Conservation (phyloP, 2,888 invertebrate genomes). For the Baronia brevicornis region DNA sequence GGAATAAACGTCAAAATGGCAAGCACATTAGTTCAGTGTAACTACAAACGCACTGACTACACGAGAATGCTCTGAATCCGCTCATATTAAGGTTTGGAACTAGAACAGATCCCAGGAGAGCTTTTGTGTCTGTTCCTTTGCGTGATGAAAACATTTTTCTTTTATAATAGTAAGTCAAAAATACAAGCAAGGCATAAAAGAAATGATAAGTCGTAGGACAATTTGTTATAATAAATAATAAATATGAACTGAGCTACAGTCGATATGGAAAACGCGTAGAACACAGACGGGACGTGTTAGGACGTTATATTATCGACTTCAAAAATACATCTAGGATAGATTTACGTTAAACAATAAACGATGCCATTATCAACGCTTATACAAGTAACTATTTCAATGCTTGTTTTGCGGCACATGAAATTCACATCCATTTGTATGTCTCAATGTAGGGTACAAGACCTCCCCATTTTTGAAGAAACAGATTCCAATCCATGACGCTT, state of each 20-base stretch:
- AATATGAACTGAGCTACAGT: no score
- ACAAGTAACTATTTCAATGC: slow-evolving; percentile 1
- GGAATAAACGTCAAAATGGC: slow-evolving; percentile 1
- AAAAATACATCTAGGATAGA: no score
- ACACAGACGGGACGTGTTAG: no score
- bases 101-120: slow-evolving; percentile 30
- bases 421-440: no score
- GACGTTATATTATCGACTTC: no score
- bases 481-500: no score
- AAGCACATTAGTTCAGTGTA: slow-evolving; percentile 11
- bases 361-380: neutral
- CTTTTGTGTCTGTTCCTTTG: slow-evolving; percentile 29
- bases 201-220: slow-evolving; percentile 16
- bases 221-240: no score
- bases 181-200: slow-evolving; percentile 8
- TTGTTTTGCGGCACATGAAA: no score
- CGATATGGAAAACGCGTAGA: no score
- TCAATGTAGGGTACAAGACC: slow-evolving; percentile 9
- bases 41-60: slow-evolving; percentile 18
- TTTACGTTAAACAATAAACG: no score
- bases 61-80: slow-evolving; percentile 38
- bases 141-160: slow-evolving; percentile 18
- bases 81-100: slow-evolving; percentile 35
- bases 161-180: slow-evolving; percentile 17
- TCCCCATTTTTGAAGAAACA: no score